phyloP scores from a whole-genome alignment of 2,888 invertebrate genomes.

The Cerastis rubricosa region DNA sequence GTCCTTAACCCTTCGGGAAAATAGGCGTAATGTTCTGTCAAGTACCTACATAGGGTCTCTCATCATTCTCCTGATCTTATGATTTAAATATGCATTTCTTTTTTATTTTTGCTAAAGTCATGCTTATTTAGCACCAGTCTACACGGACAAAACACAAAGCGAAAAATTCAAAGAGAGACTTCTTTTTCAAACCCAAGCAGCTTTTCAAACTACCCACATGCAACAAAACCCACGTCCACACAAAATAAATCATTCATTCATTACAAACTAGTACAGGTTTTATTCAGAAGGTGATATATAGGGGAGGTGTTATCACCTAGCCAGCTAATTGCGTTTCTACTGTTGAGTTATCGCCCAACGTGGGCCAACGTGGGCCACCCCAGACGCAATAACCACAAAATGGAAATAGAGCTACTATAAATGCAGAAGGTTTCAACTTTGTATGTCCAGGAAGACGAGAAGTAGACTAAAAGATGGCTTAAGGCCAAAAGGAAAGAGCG shows the following conservation, averaged over 20 bases:
- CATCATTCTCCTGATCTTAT: too few relatives aligned
- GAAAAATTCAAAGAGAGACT: neutral
- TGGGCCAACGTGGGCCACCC: conserved; percentile 62
- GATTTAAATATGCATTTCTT: neutral
- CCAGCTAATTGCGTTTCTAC: conserved; percentile 85
- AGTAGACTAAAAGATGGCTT: neutral
- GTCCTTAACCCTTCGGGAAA: neutral
- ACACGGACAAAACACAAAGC: neutral
- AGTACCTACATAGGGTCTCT: too few relatives aligned
- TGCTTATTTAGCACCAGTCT: neutral
- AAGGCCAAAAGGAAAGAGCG: neutral
- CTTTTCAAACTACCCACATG: conserved; percentile 21
- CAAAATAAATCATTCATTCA: conserved; percentile 65
- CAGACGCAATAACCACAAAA: conserved; percentile 64
- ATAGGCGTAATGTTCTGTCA: neutral
- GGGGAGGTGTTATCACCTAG: conserved; percentile 81
- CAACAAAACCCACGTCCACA: conserved; percentile 44
- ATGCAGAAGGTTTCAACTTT: conserved; percentile 26
- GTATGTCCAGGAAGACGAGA: neutral
- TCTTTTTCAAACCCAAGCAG: conserved; percentile 18
- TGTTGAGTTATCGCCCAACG: conserved; percentile 80
- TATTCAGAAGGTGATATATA: conserved; percentile 69
- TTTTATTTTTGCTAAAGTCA: too few relatives aligned
- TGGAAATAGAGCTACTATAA: neutral
- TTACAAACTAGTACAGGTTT: conserved; percentile 69